A percentile compares a stretch with the other conserved stretches of the same genome.
Conservation (phyloP, 2,888 invertebrate genomes). For the Melipona bicolor region DNA sequence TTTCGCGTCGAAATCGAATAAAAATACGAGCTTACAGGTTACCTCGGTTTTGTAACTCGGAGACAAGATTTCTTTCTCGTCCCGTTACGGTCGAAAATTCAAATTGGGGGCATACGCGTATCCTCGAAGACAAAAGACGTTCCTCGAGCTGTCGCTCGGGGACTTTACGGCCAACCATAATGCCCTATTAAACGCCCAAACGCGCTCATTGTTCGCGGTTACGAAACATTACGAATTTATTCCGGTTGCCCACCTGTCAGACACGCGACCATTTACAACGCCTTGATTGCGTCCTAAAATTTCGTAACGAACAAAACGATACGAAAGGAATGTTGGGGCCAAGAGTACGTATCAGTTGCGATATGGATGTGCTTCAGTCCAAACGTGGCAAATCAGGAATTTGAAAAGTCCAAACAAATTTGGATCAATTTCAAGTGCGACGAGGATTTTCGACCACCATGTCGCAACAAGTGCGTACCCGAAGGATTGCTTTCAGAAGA, state of each 20-base stretch:
- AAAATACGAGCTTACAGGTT: neutral
- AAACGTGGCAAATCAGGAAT: no score
- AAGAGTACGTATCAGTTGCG: no score
- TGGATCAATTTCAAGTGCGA: no score
- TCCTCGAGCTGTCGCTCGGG: slow-evolving; percentile 42
- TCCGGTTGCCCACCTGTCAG: slow-evolving; percentile 60
- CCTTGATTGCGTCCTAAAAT: slow-evolving; percentile 39
- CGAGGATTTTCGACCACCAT: no score
- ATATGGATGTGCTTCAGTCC: no score
- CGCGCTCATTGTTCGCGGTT: slow-evolving; percentile 64
- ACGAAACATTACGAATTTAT: slow-evolving; percentile 58
- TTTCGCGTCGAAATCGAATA: slow-evolving; percentile 6
- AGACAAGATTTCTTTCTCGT: no score
- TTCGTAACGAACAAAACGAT: neutral
- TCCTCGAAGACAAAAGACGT: slow-evolving; percentile 26
- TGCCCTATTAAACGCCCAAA: slow-evolving; percentile 62
- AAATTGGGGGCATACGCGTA: neutral
- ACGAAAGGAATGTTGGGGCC: neutral
- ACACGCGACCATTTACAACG: slow-evolving; percentile 34
- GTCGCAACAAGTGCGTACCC: no score
- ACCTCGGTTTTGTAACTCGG: neutral
- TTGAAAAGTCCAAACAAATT: no score
- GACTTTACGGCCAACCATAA: slow-evolving; percentile 61
- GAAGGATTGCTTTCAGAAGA: no score
- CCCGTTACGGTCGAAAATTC: neutral